These are phyloP conservation scores for Ophthalmotilapia sp. DNA, from an alignment of 2,113 vertebrate genomes.

Conservation along the genomic window DNA sequence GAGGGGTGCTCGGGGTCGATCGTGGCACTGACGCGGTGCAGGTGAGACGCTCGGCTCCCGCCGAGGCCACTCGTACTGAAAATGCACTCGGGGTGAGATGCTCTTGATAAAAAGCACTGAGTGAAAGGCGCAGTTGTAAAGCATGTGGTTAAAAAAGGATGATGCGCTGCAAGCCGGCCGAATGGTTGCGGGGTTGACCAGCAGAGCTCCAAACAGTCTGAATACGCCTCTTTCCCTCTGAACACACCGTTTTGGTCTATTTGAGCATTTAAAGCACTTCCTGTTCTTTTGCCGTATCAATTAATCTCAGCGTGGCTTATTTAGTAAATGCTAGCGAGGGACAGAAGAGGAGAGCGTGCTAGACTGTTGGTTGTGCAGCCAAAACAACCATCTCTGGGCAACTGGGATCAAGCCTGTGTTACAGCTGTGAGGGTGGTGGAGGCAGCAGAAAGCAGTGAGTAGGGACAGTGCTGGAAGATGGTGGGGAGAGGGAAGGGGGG, in stretches of 20 bases:
- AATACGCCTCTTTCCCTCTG: background rate
- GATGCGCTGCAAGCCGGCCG: slow-evolving; percentile 20
- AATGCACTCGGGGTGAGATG: slow-evolving; percentile 29
- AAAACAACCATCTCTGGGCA: slow-evolving; percentile 22
- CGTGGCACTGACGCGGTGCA: background rate
- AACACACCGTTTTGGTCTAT: background rate
- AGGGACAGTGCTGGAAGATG: slow-evolving; percentile 28
- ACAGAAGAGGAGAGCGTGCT: slow-evolving; percentile 37
- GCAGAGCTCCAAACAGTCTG: slow-evolving; percentile 38
- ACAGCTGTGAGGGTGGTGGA: slow-evolving; percentile 10
- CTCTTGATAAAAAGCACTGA: slow-evolving; percentile 10
- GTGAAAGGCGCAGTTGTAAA: slow-evolving; percentile 17
- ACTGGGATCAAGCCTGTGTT: slow-evolving; percentile 6
- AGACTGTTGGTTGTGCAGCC: slow-evolving; percentile 38
- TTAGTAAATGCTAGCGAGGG: background rate
- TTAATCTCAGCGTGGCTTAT: background rate
- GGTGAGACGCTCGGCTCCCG: slow-evolving; percentile 11
- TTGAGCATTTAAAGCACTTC: background rate
- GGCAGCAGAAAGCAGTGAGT: slow-evolving; percentile 27
- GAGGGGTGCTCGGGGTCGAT: slow-evolving; percentile 12
- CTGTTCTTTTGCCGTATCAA: background rate
- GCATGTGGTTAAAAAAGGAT: slow-evolving; percentile 20
- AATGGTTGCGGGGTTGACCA: slow-evolving; percentile 37
- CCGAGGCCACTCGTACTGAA: slow-evolving; percentile 1
- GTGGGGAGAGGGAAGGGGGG: background rate